Evolutionary conservation across 2,113 vertebrate species (phyloP).

Genomic region (Cryptotis parvus): DNA sequence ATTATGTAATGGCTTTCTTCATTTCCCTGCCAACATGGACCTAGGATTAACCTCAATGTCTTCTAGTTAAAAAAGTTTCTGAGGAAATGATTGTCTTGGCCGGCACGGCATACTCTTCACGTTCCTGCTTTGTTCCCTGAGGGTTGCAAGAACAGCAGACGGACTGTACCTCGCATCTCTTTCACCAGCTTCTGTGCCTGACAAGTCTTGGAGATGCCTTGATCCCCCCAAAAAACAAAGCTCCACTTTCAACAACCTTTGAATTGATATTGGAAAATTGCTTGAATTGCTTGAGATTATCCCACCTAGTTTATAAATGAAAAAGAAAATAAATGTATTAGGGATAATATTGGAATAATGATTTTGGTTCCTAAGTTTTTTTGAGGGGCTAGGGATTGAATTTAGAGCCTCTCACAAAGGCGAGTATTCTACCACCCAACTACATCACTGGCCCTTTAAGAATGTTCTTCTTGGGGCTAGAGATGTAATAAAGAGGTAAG

Average conservation of each 20-base stretch:
- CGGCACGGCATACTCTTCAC: background rate
- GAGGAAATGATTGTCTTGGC: background rate
- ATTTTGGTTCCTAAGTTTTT: background rate
- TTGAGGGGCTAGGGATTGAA: background rate
- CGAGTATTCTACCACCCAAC: too few relatives aligned
- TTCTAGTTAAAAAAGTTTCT: constrained; percentile 9
- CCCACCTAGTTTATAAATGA: background rate
- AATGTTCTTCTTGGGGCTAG: too few relatives aligned
- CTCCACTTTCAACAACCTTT: background rate
- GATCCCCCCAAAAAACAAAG: background rate
- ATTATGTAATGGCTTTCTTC: background rate
- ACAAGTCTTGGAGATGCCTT: background rate
- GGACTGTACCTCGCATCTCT: background rate
- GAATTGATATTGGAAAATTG: background rate
- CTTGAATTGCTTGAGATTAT: background rate
- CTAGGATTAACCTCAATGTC: background rate
- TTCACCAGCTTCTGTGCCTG: background rate
- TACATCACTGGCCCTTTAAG: too few relatives aligned
- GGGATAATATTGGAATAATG: background rate
- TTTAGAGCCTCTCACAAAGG: too few relatives aligned
- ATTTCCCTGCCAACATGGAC: background rate
- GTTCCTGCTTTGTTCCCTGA: background rate
- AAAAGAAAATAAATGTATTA: background rate
- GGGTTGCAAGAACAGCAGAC: background rate
- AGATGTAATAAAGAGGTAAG: too few relatives aligned